Base-by-base conservation (phyloP, 2,888 invertebrate genomes). In the Odontocerum albicorne region DNA sequence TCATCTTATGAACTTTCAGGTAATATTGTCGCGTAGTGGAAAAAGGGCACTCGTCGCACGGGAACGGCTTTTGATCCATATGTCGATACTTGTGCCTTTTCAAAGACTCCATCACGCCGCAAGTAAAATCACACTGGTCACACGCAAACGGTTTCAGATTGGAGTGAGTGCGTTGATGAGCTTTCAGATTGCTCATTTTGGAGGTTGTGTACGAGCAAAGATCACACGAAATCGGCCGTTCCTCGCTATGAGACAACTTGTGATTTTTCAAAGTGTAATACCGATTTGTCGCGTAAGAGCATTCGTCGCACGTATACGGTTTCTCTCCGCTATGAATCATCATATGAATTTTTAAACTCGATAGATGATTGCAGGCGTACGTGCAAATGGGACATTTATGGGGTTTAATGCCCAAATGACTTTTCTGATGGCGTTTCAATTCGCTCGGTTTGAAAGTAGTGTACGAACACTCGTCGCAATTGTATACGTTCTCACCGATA, bases 81-180 rank as follows among this genome's bases (percentile, higher is more conserved):
- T 40, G 40, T 21, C 40, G 13, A 3, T 12, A 21, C 3, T 12
- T 19, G 13, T 40, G 40, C 17, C 21, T 12, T 21, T 17, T 19
- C n/a, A 40, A 21, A 3, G 40, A 40, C n/a, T 40, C 19, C 10
- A 20, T 21, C 2, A 21, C 21, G 19, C 21, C 21, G 12, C 40
- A 40, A 8, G 40, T 40, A n/a, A 40, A 40, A 21, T 40, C 40
- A 20, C 40, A 40, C 21, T 40, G 3, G 17, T 40, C 21, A n/a
- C 40, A 40, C 4, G 40, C 40, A 12, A 20, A 40, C 3, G 40
- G 40, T 4, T 40, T 40, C 8, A 40, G 21, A n/a, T 4, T 12
- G 3, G 21, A 2, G 17, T 40, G 40, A 2, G 40, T 40, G 4
- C 12, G 13, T 20, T 40, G 19, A 20, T 40, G 40, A 20, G 19